A percentile compares a stretch with the other conserved stretches of the same genome.
phyloP scores from a whole-genome alignment of 1,140 invertebrate species.

The Drosophila sturtevanti region DNA sequence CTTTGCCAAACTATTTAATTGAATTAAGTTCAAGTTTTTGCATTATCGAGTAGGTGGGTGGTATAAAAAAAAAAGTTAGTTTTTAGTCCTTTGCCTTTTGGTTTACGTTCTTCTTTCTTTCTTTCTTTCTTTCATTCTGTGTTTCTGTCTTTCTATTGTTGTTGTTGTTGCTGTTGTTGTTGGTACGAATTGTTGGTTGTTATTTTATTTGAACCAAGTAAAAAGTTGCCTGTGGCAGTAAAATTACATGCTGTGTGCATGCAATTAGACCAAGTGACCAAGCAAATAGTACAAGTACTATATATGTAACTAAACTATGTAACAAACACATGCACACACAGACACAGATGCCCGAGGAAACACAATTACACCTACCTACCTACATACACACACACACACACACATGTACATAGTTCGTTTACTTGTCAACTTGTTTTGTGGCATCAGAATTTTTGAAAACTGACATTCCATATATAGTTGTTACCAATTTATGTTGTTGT shows the following conservation, averaged over 20 bases:
- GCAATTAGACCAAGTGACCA: constrained; percentile 52
- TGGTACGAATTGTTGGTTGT: neutral
- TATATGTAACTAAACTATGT: too few species aligned
- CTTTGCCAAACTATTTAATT: constrained; percentile 44
- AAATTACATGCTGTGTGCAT: constrained; percentile 41
- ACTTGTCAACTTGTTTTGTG: neutral
- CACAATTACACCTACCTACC: too few species aligned
- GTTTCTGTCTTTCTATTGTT: neutral
- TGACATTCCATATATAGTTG: too few species aligned
- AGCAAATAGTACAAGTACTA: neutral
- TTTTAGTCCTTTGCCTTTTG: neutral
- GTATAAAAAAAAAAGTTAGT: constrained; percentile 4
- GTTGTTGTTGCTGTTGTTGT: neutral
- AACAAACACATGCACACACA: too few species aligned
- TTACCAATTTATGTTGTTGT: too few species aligned
- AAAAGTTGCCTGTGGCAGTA: constrained; percentile 41
- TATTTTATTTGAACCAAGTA: constrained; percentile 22
- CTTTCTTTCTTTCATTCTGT: neutral
- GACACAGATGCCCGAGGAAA: too few species aligned
- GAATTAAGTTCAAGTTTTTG: constrained; percentile 61
- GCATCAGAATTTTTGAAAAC: neutral
- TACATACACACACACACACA: too few species aligned
- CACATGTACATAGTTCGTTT: too few species aligned
- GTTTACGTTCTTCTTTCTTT: neutral
- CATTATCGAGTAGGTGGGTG: constrained; percentile 38